Percentiles rank a stretch among this genome's conserved stretches.
Evolutionary conservation across 2,888 invertebrate species (phyloP).

Genomic region (Rugalucina vietnamica): DNA sequence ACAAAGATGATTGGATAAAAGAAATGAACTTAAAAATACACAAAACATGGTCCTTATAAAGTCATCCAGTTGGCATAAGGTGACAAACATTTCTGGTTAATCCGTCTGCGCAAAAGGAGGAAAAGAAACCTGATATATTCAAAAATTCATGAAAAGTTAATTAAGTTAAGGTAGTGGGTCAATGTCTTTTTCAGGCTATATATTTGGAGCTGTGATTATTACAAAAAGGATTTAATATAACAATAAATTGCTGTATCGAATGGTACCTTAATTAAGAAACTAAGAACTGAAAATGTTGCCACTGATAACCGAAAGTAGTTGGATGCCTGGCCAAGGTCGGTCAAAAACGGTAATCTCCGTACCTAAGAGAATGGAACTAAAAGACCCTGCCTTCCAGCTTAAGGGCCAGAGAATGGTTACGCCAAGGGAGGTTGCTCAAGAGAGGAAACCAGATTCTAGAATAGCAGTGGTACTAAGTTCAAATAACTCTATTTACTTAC

Average conservation of each 20-base stretch:
- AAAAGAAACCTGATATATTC: no score
- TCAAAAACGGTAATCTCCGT: conserved; percentile 31
- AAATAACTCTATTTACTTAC: neutral
- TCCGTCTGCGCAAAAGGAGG: no score
- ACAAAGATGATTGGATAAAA: no score
- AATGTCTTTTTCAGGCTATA: no score
- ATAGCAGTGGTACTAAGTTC: conserved; percentile 6
- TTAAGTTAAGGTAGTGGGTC: no score
- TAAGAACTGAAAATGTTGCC: conserved; percentile 38
- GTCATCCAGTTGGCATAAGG: no score
- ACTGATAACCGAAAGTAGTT: conserved; percentile 16
- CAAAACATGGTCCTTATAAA: no score
- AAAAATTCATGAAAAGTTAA: no score
- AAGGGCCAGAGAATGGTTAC: conserved; percentile 64
- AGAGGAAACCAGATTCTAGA: neutral
- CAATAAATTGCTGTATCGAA: neutral
- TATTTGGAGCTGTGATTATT: no score
- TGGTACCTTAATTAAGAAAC: no score
- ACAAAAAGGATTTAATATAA: neutral
- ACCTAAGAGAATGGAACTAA: conserved; percentile 28
- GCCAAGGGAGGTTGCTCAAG: conserved; percentile 23
- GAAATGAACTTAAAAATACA: no score
- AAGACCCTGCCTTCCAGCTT: conserved; percentile 54
- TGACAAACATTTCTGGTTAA: no score
- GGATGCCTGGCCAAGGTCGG: neutral